Percentiles rank a stretch among this genome's conserved stretches.
These are phyloP conservation scores for Leucoraja ocellata DNA, from an alignment of 2,797 vertebrate species.

Conservation along the genomic window DNA sequence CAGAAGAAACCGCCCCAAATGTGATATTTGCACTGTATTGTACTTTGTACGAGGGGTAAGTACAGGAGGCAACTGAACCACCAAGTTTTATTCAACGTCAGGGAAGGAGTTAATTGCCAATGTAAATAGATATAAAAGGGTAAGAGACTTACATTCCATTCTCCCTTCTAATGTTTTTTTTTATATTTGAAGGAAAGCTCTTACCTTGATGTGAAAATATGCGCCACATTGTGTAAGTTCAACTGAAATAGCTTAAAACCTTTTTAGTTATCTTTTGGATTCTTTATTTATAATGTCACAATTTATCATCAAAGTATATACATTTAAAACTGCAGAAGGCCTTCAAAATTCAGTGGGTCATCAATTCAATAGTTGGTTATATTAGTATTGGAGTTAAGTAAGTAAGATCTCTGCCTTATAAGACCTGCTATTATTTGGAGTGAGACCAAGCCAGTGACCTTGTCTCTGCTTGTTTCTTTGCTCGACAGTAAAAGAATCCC, in stretches of 20 bases:
- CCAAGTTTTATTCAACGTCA: background rate
- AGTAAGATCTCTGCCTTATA: slow-evolving; percentile 1
- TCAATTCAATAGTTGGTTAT: slow-evolving; percentile 14
- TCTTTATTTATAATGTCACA: slow-evolving; percentile 25
- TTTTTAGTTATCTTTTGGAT: slow-evolving; percentile 24
- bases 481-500: slow-evolving; percentile 43
- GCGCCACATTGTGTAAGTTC: background rate
- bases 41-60: background rate
- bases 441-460: slow-evolving; percentile 44
- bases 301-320: slow-evolving; percentile 25
- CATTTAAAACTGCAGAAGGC: slow-evolving; percentile 9
- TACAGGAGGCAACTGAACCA: background rate
- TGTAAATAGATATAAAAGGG: background rate
- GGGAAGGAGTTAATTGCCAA: slow-evolving; percentile 16
- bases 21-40: background rate
- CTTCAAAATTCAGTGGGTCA: slow-evolving; percentile 17
- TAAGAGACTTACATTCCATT: background rate
- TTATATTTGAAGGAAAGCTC: background rate
- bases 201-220: slow-evolving; percentile 20
- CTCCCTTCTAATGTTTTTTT: background rate
- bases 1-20: background rate
- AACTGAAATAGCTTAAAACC: slow-evolving; percentile 6
- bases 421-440: slow-evolving; percentile 27
- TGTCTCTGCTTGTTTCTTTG: slow-evolving; percentile 41
- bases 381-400: slow-evolving; percentile 6